These are phyloP conservation scores for Danaus chrysippus DNA, from an alignment of 2,888 invertebrate genomes.

Conservation along the genomic window DNA sequence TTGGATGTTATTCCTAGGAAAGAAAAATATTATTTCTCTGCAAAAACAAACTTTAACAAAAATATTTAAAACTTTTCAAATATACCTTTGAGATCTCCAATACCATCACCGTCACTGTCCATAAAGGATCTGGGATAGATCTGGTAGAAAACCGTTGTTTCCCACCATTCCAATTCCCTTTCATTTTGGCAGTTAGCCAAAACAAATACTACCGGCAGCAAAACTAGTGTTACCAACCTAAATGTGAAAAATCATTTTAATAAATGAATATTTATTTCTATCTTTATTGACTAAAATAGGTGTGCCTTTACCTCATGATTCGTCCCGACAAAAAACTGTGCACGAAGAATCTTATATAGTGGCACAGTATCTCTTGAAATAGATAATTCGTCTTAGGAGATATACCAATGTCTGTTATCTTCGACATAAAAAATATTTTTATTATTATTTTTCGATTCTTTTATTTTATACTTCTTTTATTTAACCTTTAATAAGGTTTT, in stretches of 20 bases:
- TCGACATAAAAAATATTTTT: too few species aligned
- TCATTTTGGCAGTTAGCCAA: conserved; percentile 40
- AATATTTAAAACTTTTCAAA: conserved; percentile 7
- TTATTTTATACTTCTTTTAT: too few species aligned
- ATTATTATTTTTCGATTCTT: too few species aligned
- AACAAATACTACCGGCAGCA: conserved; percentile 45
- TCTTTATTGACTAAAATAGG: not conserved
- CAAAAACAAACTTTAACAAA: conserved; percentile 7
- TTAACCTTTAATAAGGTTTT: too few species aligned
- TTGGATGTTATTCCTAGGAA: conserved; percentile 79
- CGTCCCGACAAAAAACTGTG: not conserved
- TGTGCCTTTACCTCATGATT: not conserved
- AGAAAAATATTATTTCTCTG: conserved; percentile 11
- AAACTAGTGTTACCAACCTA: conserved; percentile 30
- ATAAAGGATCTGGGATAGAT: conserved; percentile 89
- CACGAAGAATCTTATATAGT: not conserved
- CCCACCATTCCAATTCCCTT: conserved; percentile 84
- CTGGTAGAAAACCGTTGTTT: conserved; percentile 87
- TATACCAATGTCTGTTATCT: not conserved
- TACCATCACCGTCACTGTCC: conserved; percentile 88
- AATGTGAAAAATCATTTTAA: conserved; percentile 3
- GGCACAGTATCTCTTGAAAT: not conserved
- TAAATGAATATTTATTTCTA: not conserved
- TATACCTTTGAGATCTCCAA: conserved; percentile 80
- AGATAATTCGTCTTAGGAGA: not conserved